Conservation (phyloP, 1,140 invertebrate genomes). For the Lethrus apterus region DNA sequence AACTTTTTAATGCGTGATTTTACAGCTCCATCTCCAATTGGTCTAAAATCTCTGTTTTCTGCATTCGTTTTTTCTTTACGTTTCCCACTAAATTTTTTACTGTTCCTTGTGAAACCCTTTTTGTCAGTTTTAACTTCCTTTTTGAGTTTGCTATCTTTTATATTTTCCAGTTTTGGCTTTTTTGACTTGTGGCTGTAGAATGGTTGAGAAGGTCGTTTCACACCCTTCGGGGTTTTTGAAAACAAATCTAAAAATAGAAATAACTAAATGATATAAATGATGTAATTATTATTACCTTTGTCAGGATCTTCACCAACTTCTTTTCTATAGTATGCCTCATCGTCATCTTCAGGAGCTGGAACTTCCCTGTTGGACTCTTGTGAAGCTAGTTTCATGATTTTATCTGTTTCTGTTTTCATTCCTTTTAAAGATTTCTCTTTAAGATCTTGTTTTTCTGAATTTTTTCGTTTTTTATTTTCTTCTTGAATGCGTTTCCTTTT, state of each 20-base stretch:
- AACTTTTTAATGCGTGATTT: slow-evolving; percentile 7
- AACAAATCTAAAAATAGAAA: slow-evolving; percentile 8
- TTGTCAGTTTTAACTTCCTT: neutral
- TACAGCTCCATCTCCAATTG: slow-evolving; percentile 6
- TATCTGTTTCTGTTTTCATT: slow-evolving; percentile 44
- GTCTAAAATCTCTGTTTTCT: slow-evolving; percentile 14
- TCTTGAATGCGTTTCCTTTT: slow-evolving; percentile 66
- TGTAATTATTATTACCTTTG: slow-evolving; percentile 39
- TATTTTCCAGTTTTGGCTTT: neutral
- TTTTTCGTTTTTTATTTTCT: slow-evolving; percentile 67
- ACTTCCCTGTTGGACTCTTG: slow-evolving; percentile 47
- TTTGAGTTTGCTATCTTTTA: neutral
- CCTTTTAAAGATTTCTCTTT: slow-evolving; percentile 63
- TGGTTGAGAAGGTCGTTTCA: slow-evolving; percentile 1
- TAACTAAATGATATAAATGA: neutral
- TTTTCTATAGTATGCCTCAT: slow-evolving; percentile 73
- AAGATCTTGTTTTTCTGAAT: slow-evolving; percentile 54
- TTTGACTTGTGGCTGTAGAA: slow-evolving; percentile 3
- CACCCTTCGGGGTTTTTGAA: neutral
- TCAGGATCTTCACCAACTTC: slow-evolving; percentile 85
- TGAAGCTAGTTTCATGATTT: slow-evolving; percentile 44
- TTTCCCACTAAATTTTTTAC: no score
- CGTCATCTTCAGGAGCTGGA: slow-evolving; percentile 56
- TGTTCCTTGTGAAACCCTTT: no score
- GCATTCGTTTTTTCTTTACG: slow-evolving; percentile 12